Base-by-base conservation (phyloP, 2,113 vertebrate species). In the Myrmecophaga tridactyla region DNA sequence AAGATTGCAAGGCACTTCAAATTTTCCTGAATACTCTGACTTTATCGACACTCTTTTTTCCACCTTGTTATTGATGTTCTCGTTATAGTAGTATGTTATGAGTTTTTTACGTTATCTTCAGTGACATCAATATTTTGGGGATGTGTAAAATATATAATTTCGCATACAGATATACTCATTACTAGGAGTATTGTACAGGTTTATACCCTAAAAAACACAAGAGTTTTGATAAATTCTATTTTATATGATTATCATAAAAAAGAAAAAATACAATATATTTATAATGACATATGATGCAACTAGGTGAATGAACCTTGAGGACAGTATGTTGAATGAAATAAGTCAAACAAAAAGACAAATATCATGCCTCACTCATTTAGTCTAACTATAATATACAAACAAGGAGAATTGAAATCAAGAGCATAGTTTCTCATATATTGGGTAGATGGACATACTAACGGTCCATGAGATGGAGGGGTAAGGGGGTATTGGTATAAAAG, bases 1-100 rank as follows among this genome's bases (percentile, higher is more conserved):
- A 87, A 94, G n/a, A 92, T 62, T 95, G 92, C 46, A 88, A 27
- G 8, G 63, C 39, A 94, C 87, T 97, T 95, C 53, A 85, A 85
- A 63, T 73, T 88, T 95, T 90, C 62, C 53, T 85, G 31, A 81
- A 60, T 80, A 89, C 5, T 94, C 58, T 36, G 39, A 86, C 29
- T 65, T 94, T 85, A 92, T 11, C 67, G 85, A 51, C 4, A 92
- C 25, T 81, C 20, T 81, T 90, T 90, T 84, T 46, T 60, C 80
- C 34, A 83, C 21, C 39, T 89, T 93, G 82, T 85, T 80, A 80
- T 46, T 56, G 75, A 81, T 77, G 41, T 23, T 46, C 53, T 95
- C 67, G n/a, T 48, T 73, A 77, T 20, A 77, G 60, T 8, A 3
- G 4, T 63, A 56, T 29, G 65, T 70, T 86, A 72, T 34, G 48